Evolutionary conservation across 2,797 vertebrate species (phyloP), one percentile per base, ranked within the genome.

Genomic region (Thaleichthys pacificus): DNA sequence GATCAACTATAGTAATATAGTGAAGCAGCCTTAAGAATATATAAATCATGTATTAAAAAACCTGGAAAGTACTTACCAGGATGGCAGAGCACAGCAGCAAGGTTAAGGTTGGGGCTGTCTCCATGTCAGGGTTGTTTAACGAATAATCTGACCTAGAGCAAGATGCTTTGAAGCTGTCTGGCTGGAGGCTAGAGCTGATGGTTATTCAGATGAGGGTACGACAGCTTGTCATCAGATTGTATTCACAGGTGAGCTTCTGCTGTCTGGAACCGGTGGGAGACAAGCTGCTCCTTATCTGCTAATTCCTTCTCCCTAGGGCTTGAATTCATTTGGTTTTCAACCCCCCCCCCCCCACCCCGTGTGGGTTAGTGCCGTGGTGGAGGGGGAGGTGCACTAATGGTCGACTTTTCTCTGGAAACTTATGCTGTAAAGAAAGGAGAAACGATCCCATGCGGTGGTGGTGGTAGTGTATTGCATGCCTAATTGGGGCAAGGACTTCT

Each of bases 1-100:
- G n/a, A 9, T 35, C 32, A 35, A 35, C 24, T 3, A 61, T 19
- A 14, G 4, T 22, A 61, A 61, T 24, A 61, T 61, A 26, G 6
- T 22, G n/a, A 61, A 9, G 58, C 58, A 61, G 12, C 58, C 22
- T 61, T 3, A 24, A 12, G 58, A 8, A 61, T 12, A 22, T 26
- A 26, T 8, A 14, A 24, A 14, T 14, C 32, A 54, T 56, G 15
- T 56, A n/a, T 5, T n/a, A 19, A 56, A 56, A 54, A 38, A 38
- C 17, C 9, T 9, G 19, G 17, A 62, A 17, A 35, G 15, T 6
- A 71, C 70, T 71, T 62, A 71, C 61, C 70, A 64, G 49, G 2
- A 71, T 14, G 54, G 19, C 47, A 47, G 35, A 49, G 21, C 62
- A 19, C 42, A 71, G 47, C 15, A 65, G 15, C 47, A 71, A 28